Percentiles rank a stretch among this genome's conserved stretches.
These are phyloP conservation scores for Tenrec ecaudatus DNA, from an alignment of 2,113 vertebrate genomes.

Conservation along the genomic window DNA sequence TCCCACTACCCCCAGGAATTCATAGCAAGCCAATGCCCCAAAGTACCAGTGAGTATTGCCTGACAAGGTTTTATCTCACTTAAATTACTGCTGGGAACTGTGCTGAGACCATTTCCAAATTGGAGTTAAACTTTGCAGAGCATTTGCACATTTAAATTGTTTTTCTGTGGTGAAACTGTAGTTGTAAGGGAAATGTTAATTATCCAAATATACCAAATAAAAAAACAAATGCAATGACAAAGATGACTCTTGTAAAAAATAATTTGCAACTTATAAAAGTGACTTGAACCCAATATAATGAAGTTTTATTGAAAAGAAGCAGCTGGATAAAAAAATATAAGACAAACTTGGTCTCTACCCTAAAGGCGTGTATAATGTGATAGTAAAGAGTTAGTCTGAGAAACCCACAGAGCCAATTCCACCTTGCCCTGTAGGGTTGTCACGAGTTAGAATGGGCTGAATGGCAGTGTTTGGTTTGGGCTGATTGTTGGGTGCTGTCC, in stretches of 20 bases:
- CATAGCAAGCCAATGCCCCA: not conserved
- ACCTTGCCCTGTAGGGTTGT: too few relatives aligned
- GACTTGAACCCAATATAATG: not conserved
- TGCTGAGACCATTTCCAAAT: not conserved
- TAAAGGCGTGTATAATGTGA: not conserved
- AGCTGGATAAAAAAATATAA: not conserved
- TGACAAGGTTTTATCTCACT: not conserved
- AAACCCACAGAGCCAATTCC: too few relatives aligned
- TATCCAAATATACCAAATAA: not conserved
- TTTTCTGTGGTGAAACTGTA: conserved; percentile 29
- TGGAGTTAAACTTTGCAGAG: conserved; percentile 44
- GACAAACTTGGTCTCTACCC: not conserved
- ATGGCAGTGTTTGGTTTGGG: not conserved
- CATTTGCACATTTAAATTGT: conserved; percentile 18
- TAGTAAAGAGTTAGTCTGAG: not conserved
- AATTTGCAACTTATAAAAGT: not conserved
- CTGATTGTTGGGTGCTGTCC: not conserved
- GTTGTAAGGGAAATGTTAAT: not conserved
- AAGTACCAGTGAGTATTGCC: not conserved
- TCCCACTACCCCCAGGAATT: not conserved
- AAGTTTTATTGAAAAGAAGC: not conserved
- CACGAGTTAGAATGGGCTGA: too few relatives aligned
- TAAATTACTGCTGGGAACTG: not conserved
- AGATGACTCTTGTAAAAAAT: not conserved
- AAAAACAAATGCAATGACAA: not conserved